A percentile compares a stretch with the other conserved stretches of the same genome.
Conservation (phyloP, 1,140 invertebrate species). For the Diabrotica virgifera region DNA sequence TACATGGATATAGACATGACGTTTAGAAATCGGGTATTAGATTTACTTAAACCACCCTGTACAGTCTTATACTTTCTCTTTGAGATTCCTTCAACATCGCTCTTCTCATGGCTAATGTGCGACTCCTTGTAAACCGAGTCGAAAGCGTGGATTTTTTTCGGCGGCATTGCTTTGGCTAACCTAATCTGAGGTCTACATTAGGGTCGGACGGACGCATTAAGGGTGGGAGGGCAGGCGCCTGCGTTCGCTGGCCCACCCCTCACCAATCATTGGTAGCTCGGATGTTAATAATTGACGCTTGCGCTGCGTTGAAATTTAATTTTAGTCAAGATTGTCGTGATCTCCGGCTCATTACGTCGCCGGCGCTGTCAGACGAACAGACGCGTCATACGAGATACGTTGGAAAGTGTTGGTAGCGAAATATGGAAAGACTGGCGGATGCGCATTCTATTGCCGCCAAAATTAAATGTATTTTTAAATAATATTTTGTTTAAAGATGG, state of each 20-base stretch:
- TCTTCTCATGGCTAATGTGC: not conserved
- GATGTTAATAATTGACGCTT: slow-evolving; percentile 37
- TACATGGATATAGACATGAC: too few species aligned
- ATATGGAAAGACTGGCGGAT: not conserved
- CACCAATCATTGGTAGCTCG: slow-evolving; percentile 36
- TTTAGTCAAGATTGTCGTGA: slow-evolving; percentile 28
- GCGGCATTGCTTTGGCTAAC: slow-evolving; percentile 37
- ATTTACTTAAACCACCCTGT: not conserved
- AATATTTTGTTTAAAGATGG: too few species aligned
- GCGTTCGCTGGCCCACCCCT: slow-evolving; percentile 36
- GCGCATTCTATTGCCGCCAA: not conserved
- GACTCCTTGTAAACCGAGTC: not conserved
- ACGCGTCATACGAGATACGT: not conserved
- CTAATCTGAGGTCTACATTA: slow-evolving; percentile 44
- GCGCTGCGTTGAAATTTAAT: slow-evolving; percentile 34
- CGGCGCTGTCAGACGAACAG: not conserved
- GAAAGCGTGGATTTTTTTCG: slow-evolving; percentile 35
- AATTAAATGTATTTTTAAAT: slow-evolving; percentile 7
- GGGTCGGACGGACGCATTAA: slow-evolving; percentile 43
- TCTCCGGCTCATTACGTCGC: slow-evolving; percentile 17
- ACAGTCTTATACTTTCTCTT: not conserved
- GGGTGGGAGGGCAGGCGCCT: slow-evolving; percentile 36
- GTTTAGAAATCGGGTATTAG: too few species aligned
- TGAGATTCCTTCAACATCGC: slow-evolving; percentile 2
- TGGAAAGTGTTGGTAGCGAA: not conserved